A percentile compares a stretch with the other conserved stretches of the same genome.
These are phyloP conservation scores for Prochilodus magdalenae DNA, from an alignment of 2,113 vertebrate genomes.

Conservation along the genomic window DNA sequence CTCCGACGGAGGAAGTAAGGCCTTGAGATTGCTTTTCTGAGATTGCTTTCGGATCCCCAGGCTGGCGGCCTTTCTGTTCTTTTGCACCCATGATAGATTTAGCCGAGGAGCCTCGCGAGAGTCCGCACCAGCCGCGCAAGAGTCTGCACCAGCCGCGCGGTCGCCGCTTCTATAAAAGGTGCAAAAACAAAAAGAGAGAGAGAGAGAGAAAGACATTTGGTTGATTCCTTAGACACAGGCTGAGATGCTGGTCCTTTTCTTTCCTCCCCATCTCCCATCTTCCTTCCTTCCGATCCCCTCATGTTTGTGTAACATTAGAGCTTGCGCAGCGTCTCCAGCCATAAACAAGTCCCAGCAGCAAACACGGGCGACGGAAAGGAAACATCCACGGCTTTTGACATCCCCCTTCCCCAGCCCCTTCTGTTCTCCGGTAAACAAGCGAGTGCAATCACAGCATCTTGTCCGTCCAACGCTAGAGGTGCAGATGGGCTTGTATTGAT, in stretches of 20 bases:
- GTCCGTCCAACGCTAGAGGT: slow-evolving; percentile 62
- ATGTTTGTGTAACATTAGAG: slow-evolving; percentile 57
- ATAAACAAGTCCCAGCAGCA: slow-evolving; percentile 89
- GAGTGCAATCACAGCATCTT: slow-evolving; percentile 75
- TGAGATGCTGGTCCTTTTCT: slow-evolving; percentile 70
- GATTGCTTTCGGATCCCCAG: slow-evolving; percentile 66
- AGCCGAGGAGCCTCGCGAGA: slow-evolving; percentile 73
- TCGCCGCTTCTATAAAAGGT: slow-evolving; percentile 78
- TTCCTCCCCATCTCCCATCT: slow-evolving; percentile 70
- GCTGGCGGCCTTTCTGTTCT: slow-evolving; percentile 79
- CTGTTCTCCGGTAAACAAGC: slow-evolving; percentile 79
- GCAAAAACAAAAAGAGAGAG: slow-evolving; percentile 72
- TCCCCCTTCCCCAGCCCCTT: slow-evolving; percentile 61
- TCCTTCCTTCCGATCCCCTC: slow-evolving; percentile 79
- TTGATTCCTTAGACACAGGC: slow-evolving; percentile 86
- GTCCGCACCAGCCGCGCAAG: slow-evolving; percentile 77
- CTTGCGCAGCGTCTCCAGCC: slow-evolving; percentile 59
- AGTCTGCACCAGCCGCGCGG: slow-evolving; percentile 80
- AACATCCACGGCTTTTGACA: slow-evolving; percentile 85
- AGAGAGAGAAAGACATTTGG: slow-evolving; percentile 74
- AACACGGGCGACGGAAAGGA: slow-evolving; percentile 93
- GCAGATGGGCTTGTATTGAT: slow-evolving; percentile 65
- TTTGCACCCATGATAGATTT: slow-evolving; percentile 70
- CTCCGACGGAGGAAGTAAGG: slow-evolving; percentile 84
- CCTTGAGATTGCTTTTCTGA: slow-evolving; percentile 66